These are phyloP conservation scores for Yponomeuta evonymella DNA, from an alignment of 2,888 invertebrate species.

Conservation along the genomic window DNA sequence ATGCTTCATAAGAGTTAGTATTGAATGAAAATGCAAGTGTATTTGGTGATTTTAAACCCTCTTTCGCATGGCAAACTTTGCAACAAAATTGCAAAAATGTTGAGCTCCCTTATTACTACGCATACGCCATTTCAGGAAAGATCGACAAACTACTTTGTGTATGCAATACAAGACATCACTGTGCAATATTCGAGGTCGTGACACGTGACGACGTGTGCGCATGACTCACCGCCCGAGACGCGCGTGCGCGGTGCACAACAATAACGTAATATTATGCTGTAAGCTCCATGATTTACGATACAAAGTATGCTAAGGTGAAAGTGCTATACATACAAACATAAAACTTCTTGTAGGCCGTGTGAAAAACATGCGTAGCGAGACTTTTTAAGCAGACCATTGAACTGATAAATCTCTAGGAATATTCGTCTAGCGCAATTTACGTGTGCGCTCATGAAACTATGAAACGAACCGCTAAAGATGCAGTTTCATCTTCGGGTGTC, in stretches of 20 bases:
- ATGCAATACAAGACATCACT: slow-evolving; percentile 32
- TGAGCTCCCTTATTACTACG: neutral
- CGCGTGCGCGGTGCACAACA: slow-evolving; percentile 16
- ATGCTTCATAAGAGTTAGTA: neutral
- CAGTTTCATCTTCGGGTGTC: neutral
- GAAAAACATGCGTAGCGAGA: slow-evolving; percentile 8
- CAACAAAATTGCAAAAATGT: neutral
- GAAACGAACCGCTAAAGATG: neutral
- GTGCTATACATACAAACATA: neutral
- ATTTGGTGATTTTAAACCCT: no score
- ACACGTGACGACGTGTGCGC: slow-evolving; percentile 55
- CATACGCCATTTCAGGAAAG: neutral
- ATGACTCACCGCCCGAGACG: slow-evolving; percentile 50
- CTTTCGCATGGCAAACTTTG: neutral
- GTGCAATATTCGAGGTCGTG: slow-evolving; percentile 57
- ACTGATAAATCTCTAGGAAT: neutral
- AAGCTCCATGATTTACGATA: slow-evolving; percentile 1
- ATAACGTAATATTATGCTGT: neutral
- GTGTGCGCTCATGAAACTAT: neutral
- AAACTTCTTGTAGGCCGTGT: neutral
- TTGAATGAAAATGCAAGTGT: neutral
- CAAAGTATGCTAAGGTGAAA: neutral
- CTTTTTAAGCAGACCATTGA: neutral
- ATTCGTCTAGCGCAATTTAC: neutral
- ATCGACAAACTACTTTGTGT: neutral